Percentiles rank a stretch among this genome's conserved stretches.
phyloP scores from a whole-genome alignment of 2,113 vertebrate species.

The Tautogolabrus adspersus region DNA sequence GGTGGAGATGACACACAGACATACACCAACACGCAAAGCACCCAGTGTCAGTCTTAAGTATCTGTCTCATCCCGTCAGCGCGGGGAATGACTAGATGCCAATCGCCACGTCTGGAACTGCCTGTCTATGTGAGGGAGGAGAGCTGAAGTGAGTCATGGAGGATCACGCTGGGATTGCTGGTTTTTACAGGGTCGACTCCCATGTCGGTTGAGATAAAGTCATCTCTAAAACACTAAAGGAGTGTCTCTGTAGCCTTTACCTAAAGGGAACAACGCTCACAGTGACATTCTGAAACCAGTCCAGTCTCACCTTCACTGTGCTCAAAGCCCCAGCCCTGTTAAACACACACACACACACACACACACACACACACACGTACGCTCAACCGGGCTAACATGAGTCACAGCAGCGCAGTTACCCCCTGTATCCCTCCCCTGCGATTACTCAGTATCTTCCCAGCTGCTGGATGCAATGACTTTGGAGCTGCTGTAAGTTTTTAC shows the following conservation, averaged over 20 bases:
- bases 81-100: slow-evolving; percentile 53
- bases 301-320: slow-evolving; percentile 47
- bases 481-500: slow-evolving; percentile 41
- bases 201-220: slow-evolving; percentile 53
- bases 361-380: too few species aligned
- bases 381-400: slow-evolving; percentile 67
- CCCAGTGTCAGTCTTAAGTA: slow-evolving; percentile 62
- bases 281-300: slow-evolving; percentile 42
- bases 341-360: slow-evolving; percentile 73
- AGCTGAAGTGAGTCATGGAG: slow-evolving; percentile 63
- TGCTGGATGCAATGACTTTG: slow-evolving; percentile 54
- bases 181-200: slow-evolving; percentile 59
- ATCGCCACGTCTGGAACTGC: slow-evolving; percentile 43
- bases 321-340: slow-evolving; percentile 65
- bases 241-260: slow-evolving; percentile 50
- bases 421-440: slow-evolving; percentile 50
- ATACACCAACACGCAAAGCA: slow-evolving; percentile 4
- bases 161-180: slow-evolving; percentile 56
- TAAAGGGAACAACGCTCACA: slow-evolving; percentile 27
- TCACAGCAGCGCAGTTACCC: slow-evolving; percentile 68
- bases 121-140: slow-evolving; percentile 47
- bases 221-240: slow-evolving; percentile 50
- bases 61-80: slow-evolving; percentile 57
- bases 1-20: slow-evolving; percentile 46
- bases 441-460: slow-evolving; percentile 75